Conservation (phyloP, 1,140 invertebrate genomes). For the Piezodorus guildinii region DNA sequence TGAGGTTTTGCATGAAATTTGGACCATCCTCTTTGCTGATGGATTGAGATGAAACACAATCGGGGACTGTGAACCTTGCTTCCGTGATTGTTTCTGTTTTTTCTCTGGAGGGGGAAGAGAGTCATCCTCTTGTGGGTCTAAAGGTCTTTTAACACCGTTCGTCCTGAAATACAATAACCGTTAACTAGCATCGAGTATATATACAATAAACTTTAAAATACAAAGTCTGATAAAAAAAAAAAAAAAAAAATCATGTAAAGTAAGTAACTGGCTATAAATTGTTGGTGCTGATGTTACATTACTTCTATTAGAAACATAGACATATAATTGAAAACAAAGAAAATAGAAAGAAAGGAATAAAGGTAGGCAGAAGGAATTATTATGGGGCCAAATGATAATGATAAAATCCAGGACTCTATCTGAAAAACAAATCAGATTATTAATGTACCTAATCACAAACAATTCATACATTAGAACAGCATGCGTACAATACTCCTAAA, state of each 20-base stretch:
- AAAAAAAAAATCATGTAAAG: background rate
- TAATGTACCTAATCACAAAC: background rate
- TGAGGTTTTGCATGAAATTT: slow-evolving; percentile 45
- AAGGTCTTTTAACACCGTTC: slow-evolving; percentile 19
- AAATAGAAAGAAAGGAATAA: background rate
- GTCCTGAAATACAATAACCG: slow-evolving; percentile 13
- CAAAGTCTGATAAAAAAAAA: too few species aligned
- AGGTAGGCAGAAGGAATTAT: background rate
- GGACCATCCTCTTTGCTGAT: slow-evolving; percentile 6
- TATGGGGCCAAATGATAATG: background rate
- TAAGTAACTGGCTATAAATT: slow-evolving; percentile 5
- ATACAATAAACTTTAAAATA: background rate
- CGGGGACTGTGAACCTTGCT: background rate
- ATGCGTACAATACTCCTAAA: background rate
- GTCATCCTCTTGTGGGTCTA: background rate
- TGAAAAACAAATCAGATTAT: slow-evolving; percentile 12
- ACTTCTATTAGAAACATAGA: slow-evolving; percentile 3
- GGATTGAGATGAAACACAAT: too few species aligned
- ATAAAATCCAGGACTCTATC: slow-evolving; percentile 5
- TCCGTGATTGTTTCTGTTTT: slow-evolving; percentile 7
- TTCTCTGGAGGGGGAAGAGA: slow-evolving; percentile 11
- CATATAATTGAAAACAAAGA: background rate
- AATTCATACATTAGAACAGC: background rate
- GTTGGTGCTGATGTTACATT: background rate
- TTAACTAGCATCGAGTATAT: background rate